Evolutionary conservation across 2,113 vertebrate genomes (phyloP), one percentile per base, ranked within the genome.

Genomic region (Perognathus longimembris): DNA sequence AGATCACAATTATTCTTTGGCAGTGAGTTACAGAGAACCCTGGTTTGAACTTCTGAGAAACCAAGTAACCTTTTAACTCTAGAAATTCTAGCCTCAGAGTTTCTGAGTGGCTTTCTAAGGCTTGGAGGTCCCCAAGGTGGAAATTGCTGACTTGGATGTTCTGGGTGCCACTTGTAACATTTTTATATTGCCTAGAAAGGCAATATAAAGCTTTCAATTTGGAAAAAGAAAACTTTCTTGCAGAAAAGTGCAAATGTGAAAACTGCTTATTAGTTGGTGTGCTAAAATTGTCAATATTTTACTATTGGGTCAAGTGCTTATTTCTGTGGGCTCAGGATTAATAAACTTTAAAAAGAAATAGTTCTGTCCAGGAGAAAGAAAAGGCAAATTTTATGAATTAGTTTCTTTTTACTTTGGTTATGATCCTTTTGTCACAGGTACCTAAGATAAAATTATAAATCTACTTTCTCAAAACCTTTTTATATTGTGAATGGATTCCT

Each of bases 321-420:
- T 91, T 93, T 93, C 63, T 91, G 38, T 54, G 67, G 83, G 63
- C 32, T 71, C 83, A 92, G 69, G 71, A 75, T 71, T 66, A 59
- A 61, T 54, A 67, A 67, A 38, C 11, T 34, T 93, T 81, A 88
- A 90, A 82, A 26, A 71, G 36, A 81, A 83, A 36, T 89, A 54
- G 50, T 82, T 78, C 85, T 69, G 15, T 36, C 26, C 2, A 22
- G 40, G 67, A 45, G 70, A 92, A 89, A 11, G 34, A 74, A 83
- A 92, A 61, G 45, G 9, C 5, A 76, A 57, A 40, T 89, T 92
- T 94, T 78, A 79, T 86, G 54, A 84, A 82, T 88, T 75, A 88
- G 15, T 0, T 24, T 73, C 92, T 24, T 73, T 93, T 80, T 80
- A n/a, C 40, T 26, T 75, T 73, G 15, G 9, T 70, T 86, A 30